Evolutionary conservation across 2,113 vertebrate genomes (phyloP), one percentile per base, ranked within the genome.

Genomic region (Planiliza haematocheilus): DNA sequence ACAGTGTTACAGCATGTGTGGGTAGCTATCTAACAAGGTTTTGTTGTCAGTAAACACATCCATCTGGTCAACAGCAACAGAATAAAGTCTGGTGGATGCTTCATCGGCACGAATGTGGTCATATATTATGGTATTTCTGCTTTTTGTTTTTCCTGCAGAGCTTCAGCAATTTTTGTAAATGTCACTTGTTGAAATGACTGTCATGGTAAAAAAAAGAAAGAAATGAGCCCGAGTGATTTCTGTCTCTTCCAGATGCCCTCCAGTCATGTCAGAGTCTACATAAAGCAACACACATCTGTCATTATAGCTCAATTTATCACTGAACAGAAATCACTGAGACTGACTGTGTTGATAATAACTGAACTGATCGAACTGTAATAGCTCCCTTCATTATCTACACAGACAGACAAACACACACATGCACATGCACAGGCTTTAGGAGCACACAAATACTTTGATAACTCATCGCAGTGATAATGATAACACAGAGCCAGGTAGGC

Each of bases 1-100:
- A 62, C 70, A 51, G 83, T 74, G 77, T 75, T 78, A 49, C n/a
- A 77, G 66, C 57, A 12, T 65, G 76, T 79, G 86, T 82, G 84
- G 84, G 77, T 66, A 87, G 85, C 76, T 46, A 89, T 78, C 81
- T 91, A 90, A 88, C 88, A 88, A 87, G 91, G 89, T 90, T 88
- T 61, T 86, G 86, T 87, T 90, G 88, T 90, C 87, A 82, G 87
- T 87, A 91, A 91, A 93, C 91, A 91, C 84, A 79, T 92, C 92
- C 90, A 91, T 93, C 91, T 93, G 93, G 90, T 92, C 81, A 82
- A 71, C 70, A 59, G 77, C 74, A 88, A 84, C 84, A 80, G 62
- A 87, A 77, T 58, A 57, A 45, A 71, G 66, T 56, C 65, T 79
- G 57, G 53, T 68, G 41, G 77, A 71, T 8, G 60, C 45, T 62